Evolutionary conservation across 2,888 invertebrate species (phyloP).

Genomic region (Eristalinus aeneus): DNA sequence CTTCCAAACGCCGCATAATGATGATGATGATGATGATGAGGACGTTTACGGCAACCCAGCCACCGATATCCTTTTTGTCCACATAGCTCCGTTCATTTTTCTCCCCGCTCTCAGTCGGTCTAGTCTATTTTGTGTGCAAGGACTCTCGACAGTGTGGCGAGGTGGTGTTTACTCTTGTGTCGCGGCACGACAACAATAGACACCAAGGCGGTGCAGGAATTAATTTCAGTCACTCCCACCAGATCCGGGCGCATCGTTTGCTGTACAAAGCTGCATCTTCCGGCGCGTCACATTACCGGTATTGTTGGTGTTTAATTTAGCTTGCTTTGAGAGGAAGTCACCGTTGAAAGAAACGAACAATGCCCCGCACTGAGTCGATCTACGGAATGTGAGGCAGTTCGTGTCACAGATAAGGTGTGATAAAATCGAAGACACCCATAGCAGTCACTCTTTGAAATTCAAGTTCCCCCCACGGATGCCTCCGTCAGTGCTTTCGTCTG

Average conservation of each 20-base stretch:
- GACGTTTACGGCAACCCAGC: constrained; percentile 16
- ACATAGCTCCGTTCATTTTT: background rate
- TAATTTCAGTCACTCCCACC: constrained; percentile 14
- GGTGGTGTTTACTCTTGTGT: constrained; percentile 1
- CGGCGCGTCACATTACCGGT: background rate
- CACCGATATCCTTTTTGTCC: constrained; percentile 32
- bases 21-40: constrained; percentile 36
- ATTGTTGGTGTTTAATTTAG: background rate
- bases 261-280: constrained; percentile 24
- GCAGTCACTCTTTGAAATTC: constrained; percentile 1
- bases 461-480: background rate
- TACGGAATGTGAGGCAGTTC: background rate
- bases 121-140: background rate
- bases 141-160: background rate
- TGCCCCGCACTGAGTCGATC: background rate
- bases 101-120: constrained; percentile 2
- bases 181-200: constrained; percentile 37
- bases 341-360: background rate
- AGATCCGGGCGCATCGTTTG: background rate
- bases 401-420: background rate
- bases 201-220: constrained; percentile 1
- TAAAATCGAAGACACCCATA: constrained; percentile 26
- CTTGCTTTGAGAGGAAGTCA: background rate
- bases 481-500: background rate
- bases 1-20: constrained; percentile 48